A percentile compares a stretch with the other conserved stretches of the same genome.
phyloP scores from a whole-genome alignment of 2,888 invertebrate species.

The Ectobius pallidus region DNA sequence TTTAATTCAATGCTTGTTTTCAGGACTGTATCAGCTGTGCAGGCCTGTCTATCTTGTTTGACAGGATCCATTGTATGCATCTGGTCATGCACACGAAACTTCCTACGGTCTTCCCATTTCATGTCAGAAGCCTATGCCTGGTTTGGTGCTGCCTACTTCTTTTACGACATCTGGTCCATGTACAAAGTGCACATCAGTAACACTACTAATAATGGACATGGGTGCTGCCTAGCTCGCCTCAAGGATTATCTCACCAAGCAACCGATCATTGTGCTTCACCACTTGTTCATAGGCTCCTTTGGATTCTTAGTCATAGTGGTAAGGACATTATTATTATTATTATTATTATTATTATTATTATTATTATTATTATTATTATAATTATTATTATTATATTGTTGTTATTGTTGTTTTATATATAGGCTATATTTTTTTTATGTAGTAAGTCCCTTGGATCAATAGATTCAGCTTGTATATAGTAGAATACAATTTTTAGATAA shows the following conservation, averaged over 20 bases:
- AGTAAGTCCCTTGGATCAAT: too few species aligned
- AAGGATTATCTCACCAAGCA: slow-evolving; percentile 59
- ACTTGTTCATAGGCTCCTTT: slow-evolving; percentile 75
- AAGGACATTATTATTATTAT: slow-evolving; percentile 51
- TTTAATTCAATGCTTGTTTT: too few species aligned
- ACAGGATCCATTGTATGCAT: slow-evolving; percentile 70
- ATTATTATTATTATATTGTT: too few species aligned
- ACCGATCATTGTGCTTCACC: slow-evolving; percentile 75
- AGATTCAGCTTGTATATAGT: too few species aligned
- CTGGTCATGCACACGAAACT: slow-evolving; percentile 72
- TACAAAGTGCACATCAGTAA: slow-evolving; percentile 65
- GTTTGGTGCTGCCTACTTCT: slow-evolving; percentile 80
- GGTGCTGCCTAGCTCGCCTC: slow-evolving; percentile 30
- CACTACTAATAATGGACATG: slow-evolving; percentile 32
- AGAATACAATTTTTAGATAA: too few species aligned
- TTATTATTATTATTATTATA: neutral
- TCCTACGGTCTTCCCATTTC: slow-evolving; percentile 71
- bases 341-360: neutral
- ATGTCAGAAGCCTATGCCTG: slow-evolving; percentile 78
- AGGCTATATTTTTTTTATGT: too few species aligned
- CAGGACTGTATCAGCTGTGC: slow-evolving; percentile 75
- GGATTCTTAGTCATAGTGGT: slow-evolving; percentile 77
- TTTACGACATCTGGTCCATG: slow-evolving; percentile 83
- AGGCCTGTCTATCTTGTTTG: slow-evolving; percentile 69
- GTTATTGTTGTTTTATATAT: too few species aligned